These are phyloP conservation scores for Parnassius smintheus DNA, from an alignment of 2,888 invertebrate species.

Conservation along the genomic window DNA sequence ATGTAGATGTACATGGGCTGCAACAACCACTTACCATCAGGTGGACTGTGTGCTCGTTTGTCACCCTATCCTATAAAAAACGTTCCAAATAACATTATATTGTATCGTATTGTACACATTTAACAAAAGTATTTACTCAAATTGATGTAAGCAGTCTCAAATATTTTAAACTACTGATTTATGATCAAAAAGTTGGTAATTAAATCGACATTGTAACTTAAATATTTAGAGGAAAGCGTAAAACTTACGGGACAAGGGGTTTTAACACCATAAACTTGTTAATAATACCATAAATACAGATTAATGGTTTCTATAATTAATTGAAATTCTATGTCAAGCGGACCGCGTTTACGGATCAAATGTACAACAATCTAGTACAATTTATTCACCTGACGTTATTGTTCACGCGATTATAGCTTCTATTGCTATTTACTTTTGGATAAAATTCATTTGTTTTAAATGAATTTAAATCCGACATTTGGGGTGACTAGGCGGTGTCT, in stretches of 20 bases:
- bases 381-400: background rate
- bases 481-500: conserved; percentile 7
- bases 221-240: conserved; percentile 4
- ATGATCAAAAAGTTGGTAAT: conserved; percentile 13
- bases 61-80: too few species aligned
- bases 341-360: conserved; percentile 15
- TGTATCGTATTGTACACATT: too few species aligned
- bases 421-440: background rate
- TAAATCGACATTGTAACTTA: conserved; percentile 15
- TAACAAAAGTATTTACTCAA: too few species aligned
- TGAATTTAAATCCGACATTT: background rate
- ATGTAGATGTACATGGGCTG: too few species aligned
- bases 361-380: background rate
- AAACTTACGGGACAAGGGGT: conserved; percentile 18
- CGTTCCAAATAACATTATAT: too few species aligned
- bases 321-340: conserved; percentile 39
- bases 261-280: conserved; percentile 35
- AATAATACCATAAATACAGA: conserved; percentile 43
- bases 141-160: background rate
- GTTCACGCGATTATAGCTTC: background rate
- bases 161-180: background rate
- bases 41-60: too few species aligned
- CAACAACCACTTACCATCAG: too few species aligned
- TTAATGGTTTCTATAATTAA: conserved; percentile 44
- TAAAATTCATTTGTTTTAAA: background rate